Percentiles rank a stretch among this genome's conserved stretches.
Evolutionary conservation across 2,113 vertebrate species (phyloP).

Genomic region (Colinus virginianus): DNA sequence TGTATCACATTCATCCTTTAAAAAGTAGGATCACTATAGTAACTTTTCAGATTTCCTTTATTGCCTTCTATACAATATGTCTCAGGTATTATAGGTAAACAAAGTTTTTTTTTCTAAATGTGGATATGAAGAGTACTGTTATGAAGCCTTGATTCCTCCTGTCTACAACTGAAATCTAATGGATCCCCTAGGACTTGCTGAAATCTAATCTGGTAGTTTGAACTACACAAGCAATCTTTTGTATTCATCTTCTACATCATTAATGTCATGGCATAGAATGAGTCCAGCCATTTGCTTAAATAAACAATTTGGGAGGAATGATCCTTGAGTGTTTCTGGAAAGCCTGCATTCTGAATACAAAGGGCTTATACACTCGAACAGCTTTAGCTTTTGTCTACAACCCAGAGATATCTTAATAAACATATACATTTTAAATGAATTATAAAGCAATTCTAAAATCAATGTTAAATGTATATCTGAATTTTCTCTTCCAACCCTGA

Average conservation of each 20-base stretch:
- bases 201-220: neutral
- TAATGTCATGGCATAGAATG: neutral
- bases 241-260: neutral
- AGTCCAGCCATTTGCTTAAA: neutral
- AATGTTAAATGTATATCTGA: neutral
- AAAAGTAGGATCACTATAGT: neutral
- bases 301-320: neutral
- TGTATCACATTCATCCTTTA: neutral
- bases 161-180: neutral
- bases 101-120: neutral
- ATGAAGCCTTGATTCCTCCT: neutral
- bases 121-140: rapidly evolving
- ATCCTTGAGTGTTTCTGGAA: neutral
- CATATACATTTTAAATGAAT: neutral
- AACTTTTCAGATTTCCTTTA: neutral
- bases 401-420: neutral
- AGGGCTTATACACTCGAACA: neutral
- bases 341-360: neutral
- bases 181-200: neutral
- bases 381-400: neutral
- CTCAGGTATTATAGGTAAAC: neutral
- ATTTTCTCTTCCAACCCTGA: neutral
- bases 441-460: neutral
- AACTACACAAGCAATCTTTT: neutral
- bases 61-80: neutral